These are phyloP conservation scores for Helicoverpa armigera DNA, from an alignment of 1,140 invertebrate species.

Conservation along the genomic window DNA sequence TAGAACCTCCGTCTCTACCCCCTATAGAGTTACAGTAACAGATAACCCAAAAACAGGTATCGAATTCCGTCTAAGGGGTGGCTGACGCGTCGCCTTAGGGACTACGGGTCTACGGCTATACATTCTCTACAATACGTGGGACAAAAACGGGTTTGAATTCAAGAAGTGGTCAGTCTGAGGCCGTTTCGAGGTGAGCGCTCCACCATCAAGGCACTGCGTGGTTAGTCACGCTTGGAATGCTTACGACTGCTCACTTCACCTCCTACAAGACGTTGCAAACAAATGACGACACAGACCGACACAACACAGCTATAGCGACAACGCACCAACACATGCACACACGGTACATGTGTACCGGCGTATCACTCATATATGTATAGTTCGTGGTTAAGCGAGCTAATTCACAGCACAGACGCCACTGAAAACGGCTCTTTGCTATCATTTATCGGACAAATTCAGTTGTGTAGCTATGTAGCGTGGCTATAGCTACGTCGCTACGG, in stretches of 20 bases:
- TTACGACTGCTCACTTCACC: slow-evolving; percentile 61
- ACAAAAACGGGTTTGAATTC: slow-evolving; percentile 65
- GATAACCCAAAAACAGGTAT: slow-evolving; percentile 39
- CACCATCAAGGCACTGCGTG: slow-evolving; percentile 65
- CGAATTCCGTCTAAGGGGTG: slow-evolving; percentile 11
- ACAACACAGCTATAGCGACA: slow-evolving; percentile 34
- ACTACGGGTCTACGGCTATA: slow-evolving; percentile 25
- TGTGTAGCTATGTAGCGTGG: background rate
- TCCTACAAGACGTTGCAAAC: slow-evolving; percentile 65
- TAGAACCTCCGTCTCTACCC: background rate
- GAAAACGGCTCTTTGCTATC: slow-evolving; percentile 30
- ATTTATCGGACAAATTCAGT: slow-evolving; percentile 6
- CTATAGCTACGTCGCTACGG: slow-evolving; percentile 21
- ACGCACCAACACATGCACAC: slow-evolving; percentile 6
- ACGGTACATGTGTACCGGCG: background rate
- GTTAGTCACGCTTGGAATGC: slow-evolving; percentile 80
- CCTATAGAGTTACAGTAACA: slow-evolving; percentile 20
- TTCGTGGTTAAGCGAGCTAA: slow-evolving; percentile 28
- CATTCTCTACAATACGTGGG: slow-evolving; percentile 36
- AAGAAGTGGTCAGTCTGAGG: slow-evolving; percentile 73
- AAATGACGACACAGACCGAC: slow-evolving; percentile 54
- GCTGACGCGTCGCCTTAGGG: slow-evolving; percentile 13
- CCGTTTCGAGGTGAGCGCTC: slow-evolving; percentile 72
- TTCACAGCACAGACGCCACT: slow-evolving; percentile 17
- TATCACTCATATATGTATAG: slow-evolving; percentile 30